phyloP scores from a whole-genome alignment of 2,888 invertebrate genomes.

The Euzetes globulus region DNA sequence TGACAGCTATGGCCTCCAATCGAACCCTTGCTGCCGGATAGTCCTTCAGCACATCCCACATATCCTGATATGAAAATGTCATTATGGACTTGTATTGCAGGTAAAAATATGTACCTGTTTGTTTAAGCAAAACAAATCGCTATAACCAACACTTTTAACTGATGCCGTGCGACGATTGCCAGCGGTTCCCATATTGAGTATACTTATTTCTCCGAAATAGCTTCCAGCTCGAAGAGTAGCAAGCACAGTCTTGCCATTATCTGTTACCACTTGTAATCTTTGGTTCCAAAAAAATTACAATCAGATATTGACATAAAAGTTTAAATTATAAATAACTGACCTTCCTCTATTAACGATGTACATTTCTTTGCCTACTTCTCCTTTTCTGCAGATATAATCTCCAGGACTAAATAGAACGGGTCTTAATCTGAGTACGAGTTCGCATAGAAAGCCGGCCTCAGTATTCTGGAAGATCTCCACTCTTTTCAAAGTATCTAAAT shows the following conservation, averaged over 20 bases:
- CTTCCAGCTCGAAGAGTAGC: slow-evolving; percentile 96
- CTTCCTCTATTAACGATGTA: slow-evolving; percentile 97
- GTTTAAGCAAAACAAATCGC: slow-evolving; percentile 94
- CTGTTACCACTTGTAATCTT: slow-evolving; percentile 35
- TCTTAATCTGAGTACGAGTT: slow-evolving; percentile 83
- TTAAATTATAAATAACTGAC: slow-evolving; percentile 43
- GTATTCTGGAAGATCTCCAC: slow-evolving; percentile 99
- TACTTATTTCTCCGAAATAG: slow-evolving; percentile 99
- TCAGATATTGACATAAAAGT: not conserved
- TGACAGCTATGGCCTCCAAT: slow-evolving; percentile 92
- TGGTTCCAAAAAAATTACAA: not conserved
- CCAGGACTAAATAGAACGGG: slow-evolving; percentile 97
- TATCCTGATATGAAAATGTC: slow-evolving; percentile 55
- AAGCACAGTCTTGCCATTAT: slow-evolving; percentile 64
- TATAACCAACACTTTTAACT: slow-evolving; percentile 95
- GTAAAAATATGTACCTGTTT: slow-evolving; percentile 59
- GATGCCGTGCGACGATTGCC: slow-evolving; percentile 97
- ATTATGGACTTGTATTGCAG: too few relatives aligned
- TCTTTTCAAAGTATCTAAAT: slow-evolving; percentile 91
- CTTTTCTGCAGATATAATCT: slow-evolving; percentile 98
- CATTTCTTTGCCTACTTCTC: slow-evolving; percentile 99
- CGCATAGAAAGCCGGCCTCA: slow-evolving; percentile 96
- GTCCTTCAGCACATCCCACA: slow-evolving; percentile 97
- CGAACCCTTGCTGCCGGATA: slow-evolving; percentile 58
- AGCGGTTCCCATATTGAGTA: slow-evolving; percentile 99